Conservation (phyloP, 2,113 vertebrate species). For the Pangasianodon hypophthalmus region DNA sequence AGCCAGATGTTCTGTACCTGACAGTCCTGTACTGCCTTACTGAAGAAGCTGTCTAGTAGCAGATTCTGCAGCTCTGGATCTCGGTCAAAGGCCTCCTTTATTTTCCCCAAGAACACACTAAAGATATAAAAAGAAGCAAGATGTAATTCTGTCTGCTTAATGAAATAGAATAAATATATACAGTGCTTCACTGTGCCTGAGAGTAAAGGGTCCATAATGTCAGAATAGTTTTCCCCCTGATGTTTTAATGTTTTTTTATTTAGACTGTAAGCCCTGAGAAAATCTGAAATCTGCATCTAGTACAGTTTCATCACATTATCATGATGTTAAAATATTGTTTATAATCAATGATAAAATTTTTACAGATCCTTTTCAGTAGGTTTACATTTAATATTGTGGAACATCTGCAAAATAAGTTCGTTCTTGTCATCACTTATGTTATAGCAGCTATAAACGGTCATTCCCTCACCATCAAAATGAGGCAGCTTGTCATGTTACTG, state of each 20-base stretch:
- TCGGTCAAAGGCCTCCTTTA: constrained; percentile 93
- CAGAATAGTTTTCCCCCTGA: not conserved
- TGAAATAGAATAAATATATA: not conserved
- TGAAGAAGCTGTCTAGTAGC: constrained; percentile 90
- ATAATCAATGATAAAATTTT: not conserved
- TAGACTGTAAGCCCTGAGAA: not conserved
- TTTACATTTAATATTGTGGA: not conserved
- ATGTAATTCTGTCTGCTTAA: not conserved
- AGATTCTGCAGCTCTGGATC: constrained; percentile 86
- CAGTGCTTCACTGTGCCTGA: not conserved
- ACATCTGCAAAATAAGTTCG: too few relatives aligned
- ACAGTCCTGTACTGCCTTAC: constrained; percentile 82
- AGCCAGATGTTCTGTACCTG: constrained; percentile 77
- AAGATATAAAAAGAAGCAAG: constrained; percentile 3
- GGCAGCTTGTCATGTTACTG: too few relatives aligned
- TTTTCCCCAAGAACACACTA: constrained; percentile 95
- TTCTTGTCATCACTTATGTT: too few relatives aligned
- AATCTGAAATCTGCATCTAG: not conserved
- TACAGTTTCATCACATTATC: not conserved
- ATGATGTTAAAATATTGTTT: not conserved
- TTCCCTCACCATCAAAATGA: too few relatives aligned
- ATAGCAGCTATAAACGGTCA: too few relatives aligned
- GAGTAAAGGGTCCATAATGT: not conserved
- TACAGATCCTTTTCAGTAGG: not conserved
- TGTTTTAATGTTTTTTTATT: not conserved